A percentile compares a stretch with the other conserved stretches of the same genome.
phyloP scores from a whole-genome alignment of 2,797 vertebrate species.

The Pseudochromis fuscus region DNA sequence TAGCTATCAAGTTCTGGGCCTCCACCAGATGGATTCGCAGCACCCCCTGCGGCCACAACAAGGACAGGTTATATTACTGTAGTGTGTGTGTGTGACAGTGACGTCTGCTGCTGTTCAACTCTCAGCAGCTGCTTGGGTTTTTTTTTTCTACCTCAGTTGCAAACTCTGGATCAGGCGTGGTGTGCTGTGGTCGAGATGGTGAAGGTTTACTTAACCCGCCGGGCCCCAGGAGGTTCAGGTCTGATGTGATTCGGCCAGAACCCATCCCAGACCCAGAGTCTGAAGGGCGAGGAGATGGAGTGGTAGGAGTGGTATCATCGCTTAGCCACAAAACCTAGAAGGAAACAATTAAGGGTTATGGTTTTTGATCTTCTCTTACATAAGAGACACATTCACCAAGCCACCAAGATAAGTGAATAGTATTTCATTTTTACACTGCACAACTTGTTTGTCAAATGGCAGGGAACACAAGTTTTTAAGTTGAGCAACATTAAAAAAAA shows the following conservation, averaged over 20 bases:
- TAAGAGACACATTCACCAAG: no score
- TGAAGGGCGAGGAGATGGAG: conserved; percentile 75
- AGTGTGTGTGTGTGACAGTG: not conserved
- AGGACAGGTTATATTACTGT: not conserved
- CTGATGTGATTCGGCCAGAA: conserved; percentile 63
- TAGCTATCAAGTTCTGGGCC: conserved; percentile 91
- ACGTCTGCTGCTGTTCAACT: not conserved
- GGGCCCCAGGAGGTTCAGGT: conserved; percentile 67
- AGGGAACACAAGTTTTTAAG: no score
- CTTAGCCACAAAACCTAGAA: conserved; percentile 89
- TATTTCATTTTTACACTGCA: no score
- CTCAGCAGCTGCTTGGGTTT: no score
- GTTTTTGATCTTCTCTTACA: no score
- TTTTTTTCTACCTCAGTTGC: conserved; percentile 86
- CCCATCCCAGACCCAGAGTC: conserved; percentile 55
- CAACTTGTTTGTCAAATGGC: no score
- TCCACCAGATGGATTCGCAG: conserved; percentile 91
- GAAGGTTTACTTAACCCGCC: conserved; percentile 76
- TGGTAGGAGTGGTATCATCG: conserved; percentile 79
- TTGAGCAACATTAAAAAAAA: no score
- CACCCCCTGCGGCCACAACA: conserved; percentile 84
- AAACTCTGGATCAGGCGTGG: conserved; percentile 88
- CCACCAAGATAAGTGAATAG: no score
- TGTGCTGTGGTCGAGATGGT: conserved; percentile 80
- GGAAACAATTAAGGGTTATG: conserved; percentile 12